Conservation (phyloP, 2,113 vertebrate species). For the Notothenia rossii region DNA sequence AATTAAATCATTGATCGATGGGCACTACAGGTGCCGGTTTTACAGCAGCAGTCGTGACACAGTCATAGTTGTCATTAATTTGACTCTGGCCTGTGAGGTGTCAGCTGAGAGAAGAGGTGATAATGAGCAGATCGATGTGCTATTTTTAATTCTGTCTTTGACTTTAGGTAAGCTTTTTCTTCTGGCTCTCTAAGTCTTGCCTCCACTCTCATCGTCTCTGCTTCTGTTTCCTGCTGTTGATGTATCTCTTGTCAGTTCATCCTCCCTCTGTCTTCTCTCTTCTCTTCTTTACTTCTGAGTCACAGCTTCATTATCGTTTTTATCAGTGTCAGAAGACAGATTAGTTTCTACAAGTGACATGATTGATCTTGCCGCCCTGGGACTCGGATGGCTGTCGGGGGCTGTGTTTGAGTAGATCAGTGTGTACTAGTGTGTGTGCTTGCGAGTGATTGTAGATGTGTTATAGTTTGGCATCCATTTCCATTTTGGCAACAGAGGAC, state of each 20-base stretch:
- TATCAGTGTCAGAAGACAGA: constrained; percentile 57
- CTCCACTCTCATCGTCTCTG: background rate
- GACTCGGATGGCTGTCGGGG: constrained; percentile 1
- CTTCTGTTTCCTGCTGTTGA: constrained; percentile 37
- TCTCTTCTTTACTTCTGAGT: constrained; percentile 27
- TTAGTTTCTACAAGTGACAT: constrained; percentile 26
- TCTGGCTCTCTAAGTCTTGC: background rate
- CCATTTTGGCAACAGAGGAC: background rate
- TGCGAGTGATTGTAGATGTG: background rate
- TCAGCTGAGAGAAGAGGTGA: constrained; percentile 3
- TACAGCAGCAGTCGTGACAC: constrained; percentile 1
- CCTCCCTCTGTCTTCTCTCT: constrained; percentile 35
- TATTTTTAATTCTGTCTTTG: constrained; percentile 11
- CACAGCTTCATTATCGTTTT: constrained; percentile 48
- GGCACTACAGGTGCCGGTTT: constrained; percentile 34
- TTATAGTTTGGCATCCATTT: constrained; percentile 3
- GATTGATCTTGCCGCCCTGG: constrained; percentile 11
- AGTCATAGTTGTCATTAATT: constrained; percentile 10
- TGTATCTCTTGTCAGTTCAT: constrained; percentile 36
- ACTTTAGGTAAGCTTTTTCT: background rate
- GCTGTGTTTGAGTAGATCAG: background rate
- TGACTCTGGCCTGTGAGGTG: constrained; percentile 2
- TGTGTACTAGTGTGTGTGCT: background rate
- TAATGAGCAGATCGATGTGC: constrained; percentile 13
- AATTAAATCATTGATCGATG: constrained; percentile 61